A percentile compares a stretch with the other conserved stretches of the same genome.
These are phyloP conservation scores for Orchestia grillus DNA, from an alignment of 1,140 invertebrate species.

Conservation along the genomic window DNA sequence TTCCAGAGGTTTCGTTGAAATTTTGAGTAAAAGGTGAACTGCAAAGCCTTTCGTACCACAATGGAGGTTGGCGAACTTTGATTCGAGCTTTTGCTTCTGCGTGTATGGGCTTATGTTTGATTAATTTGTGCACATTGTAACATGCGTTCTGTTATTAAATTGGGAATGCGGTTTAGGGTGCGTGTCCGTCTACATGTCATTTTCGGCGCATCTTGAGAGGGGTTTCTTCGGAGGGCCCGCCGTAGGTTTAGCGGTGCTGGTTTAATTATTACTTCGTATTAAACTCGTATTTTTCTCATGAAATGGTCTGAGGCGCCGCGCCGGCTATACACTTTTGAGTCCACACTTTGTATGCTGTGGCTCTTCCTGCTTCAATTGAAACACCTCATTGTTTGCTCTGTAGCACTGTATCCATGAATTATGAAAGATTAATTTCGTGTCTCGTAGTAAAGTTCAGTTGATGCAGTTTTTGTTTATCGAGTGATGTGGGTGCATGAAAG, in stretches of 20 bases:
- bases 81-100: background rate
- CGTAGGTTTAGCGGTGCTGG: too few relatives aligned
- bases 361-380: background rate
- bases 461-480: background rate
- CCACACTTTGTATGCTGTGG: background rate
- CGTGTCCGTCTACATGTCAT: background rate
- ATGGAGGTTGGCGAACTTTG: background rate
- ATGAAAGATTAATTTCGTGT: background rate
- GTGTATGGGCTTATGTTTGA: background rate
- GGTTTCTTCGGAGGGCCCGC: background rate
- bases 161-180: background rate
- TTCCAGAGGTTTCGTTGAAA: background rate
- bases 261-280: too few relatives aligned
- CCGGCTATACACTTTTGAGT: too few relatives aligned
- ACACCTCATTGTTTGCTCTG: background rate
- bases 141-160: background rate
- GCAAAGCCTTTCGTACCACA: background rate
- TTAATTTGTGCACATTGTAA: background rate
- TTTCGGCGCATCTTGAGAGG: background rate
- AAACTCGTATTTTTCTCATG: too few relatives aligned
- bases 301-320: too few relatives aligned
- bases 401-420: background rate
- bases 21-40: background rate
- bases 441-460: background rate
- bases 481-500: background rate